Conservation (phyloP, 2,113 vertebrate genomes). For the Phoenicopterus ruber region DNA sequence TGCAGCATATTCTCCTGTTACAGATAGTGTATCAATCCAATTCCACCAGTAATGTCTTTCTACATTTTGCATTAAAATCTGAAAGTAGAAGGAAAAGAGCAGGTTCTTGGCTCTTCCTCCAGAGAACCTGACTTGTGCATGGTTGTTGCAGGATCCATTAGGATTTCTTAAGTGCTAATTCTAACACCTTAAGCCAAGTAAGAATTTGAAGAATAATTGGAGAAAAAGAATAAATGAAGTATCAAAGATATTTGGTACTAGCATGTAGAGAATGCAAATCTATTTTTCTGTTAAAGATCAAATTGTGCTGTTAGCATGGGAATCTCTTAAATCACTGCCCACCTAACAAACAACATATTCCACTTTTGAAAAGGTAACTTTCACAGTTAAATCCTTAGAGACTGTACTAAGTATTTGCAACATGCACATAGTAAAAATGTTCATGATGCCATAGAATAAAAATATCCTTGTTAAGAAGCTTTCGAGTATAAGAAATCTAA, state of each 20-base stretch:
- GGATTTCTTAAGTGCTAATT: not conserved
- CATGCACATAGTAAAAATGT: not conserved
- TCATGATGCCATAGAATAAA: not conserved
- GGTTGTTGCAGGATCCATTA: not conserved
- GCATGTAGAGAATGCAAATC: not conserved
- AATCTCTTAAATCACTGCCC: no score
- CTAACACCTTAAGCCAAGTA: not conserved
- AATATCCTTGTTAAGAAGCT: not conserved
- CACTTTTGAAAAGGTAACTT: not conserved
- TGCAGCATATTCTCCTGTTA: not conserved
- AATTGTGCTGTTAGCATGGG: not conserved
- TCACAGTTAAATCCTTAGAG: not conserved
- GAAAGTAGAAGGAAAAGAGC: not conserved
- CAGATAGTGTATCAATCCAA: rapidly evolving
- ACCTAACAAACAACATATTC: rapidly evolving
- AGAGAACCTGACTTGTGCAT: not conserved
- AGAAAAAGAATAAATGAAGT: not conserved
- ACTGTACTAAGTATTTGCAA: not conserved
- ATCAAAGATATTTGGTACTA: not conserved
- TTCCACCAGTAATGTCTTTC: not conserved
- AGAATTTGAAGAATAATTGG: not conserved
- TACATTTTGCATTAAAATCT: not conserved
- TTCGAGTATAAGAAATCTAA: not conserved
- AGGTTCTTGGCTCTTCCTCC: not conserved
- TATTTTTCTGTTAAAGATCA: not conserved